Evolutionary conservation across 2,113 vertebrate genomes (phyloP).

Genomic region (Ibidorhyncha struthersii): DNA sequence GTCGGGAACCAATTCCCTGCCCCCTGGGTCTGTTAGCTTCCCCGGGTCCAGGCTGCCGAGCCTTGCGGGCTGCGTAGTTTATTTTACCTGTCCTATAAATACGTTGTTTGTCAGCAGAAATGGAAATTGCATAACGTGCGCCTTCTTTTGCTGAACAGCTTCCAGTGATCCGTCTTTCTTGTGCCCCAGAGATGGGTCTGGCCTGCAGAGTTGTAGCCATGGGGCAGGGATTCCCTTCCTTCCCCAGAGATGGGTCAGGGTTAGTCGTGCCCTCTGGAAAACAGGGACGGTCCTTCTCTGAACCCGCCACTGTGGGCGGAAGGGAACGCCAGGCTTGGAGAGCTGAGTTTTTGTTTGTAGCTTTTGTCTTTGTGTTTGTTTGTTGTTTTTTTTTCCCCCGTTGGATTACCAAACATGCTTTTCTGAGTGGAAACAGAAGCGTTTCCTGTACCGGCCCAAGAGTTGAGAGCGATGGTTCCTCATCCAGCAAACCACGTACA

Average conservation of each 20-base stretch:
- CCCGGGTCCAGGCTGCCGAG: neutral
- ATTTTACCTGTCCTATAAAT: conserved; percentile 11
- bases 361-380: neutral
- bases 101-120: neutral
- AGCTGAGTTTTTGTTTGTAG: neutral
- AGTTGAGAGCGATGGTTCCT: neutral
- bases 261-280: neutral
- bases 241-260: neutral
- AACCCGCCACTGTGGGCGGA: neutral
- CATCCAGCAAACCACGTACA: fast-evolving
- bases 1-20: neutral
- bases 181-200: neutral
- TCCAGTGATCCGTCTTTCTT: neutral
- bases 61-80: neutral
- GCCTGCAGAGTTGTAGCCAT: neutral
- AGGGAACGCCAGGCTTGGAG: fast-evolving
- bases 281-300: neutral
- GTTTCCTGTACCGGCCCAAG: neutral
- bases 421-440: neutral
- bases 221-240: neutral
- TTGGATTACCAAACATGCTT: neutral
- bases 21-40: neutral
- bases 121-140: neutral
- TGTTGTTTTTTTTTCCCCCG: neutral
- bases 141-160: neutral